Conservation (phyloP, 2,797 vertebrate species). For the Sebastes alutus region DNA sequence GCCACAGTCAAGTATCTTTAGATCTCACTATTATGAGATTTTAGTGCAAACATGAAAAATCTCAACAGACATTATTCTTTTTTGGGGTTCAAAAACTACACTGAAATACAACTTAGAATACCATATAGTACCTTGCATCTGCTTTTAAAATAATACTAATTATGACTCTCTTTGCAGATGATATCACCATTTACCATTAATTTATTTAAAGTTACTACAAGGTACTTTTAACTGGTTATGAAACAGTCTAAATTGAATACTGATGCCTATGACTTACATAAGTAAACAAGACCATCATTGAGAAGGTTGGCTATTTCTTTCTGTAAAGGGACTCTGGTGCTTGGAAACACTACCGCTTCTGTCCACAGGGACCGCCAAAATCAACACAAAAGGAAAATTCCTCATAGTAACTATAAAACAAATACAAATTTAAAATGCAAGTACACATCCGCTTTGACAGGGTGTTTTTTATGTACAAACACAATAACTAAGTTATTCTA, state of each 20-base stretch:
- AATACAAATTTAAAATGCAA: background rate
- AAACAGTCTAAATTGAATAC: background rate
- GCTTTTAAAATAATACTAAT: background rate
- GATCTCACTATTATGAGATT: background rate
- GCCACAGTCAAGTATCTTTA: background rate
- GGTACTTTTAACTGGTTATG: background rate
- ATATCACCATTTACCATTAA: background rate
- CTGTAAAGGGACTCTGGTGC: too few species aligned
- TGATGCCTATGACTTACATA: too few species aligned
- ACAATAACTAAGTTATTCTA: background rate
- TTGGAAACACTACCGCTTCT: too few species aligned
- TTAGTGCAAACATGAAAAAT: background rate
- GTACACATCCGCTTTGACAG: background rate
- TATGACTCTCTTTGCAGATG: background rate
- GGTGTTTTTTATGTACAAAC: background rate
- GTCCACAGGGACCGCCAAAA: too few species aligned
- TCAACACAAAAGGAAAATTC: too few species aligned
- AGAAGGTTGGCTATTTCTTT: too few species aligned
- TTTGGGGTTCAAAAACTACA: background rate
- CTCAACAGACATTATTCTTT: background rate
- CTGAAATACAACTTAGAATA: background rate
- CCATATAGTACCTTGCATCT: background rate
- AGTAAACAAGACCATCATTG: too few species aligned
- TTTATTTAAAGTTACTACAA: background rate
- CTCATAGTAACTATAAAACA: too few species aligned